Percentiles rank a stretch among this genome's conserved stretches.
Conservation (phyloP, 2,113 vertebrate species). For the Girardinichthys multiradiatus region DNA sequence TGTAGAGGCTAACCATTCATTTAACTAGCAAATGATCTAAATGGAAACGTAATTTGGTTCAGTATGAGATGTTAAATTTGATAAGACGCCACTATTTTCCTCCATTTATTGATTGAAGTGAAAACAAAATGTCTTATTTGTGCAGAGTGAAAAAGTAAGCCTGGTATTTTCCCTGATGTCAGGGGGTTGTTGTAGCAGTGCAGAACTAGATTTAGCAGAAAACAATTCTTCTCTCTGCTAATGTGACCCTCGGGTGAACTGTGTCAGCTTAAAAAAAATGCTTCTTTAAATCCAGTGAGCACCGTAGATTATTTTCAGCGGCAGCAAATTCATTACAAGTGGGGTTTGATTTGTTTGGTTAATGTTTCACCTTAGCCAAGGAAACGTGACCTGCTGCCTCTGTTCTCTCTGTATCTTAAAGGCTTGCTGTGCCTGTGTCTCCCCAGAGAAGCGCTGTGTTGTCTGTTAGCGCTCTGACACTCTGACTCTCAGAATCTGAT, state of each 20-base stretch:
- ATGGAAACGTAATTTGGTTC: conserved; percentile 15
- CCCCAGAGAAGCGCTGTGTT: conserved; percentile 26
- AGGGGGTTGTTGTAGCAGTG: conserved; percentile 43
- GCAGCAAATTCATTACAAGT: conserved; percentile 39
- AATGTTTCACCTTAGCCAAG: conserved; percentile 31
- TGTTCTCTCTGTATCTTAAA: conserved; percentile 28
- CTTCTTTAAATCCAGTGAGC: conserved; percentile 49
- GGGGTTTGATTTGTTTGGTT: conserved; percentile 60
- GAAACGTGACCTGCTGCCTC: conserved; percentile 38
- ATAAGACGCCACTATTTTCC: conserved; percentile 13
- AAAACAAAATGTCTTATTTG: conserved; percentile 38
- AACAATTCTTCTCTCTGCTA: conserved; percentile 55
- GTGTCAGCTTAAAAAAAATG: conserved; percentile 37
- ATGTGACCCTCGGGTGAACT: conserved; percentile 66
- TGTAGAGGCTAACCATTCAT: conserved; percentile 22
- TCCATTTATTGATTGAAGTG: conserved; percentile 28
- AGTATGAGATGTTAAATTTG: conserved; percentile 18
- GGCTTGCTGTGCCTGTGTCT: conserved; percentile 18
- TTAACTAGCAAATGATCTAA: conserved; percentile 30
- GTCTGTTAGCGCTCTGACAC: conserved; percentile 59
- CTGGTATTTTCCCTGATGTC: conserved; percentile 33
- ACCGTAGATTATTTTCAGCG: conserved; percentile 50
- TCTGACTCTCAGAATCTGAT: conserved; percentile 53
- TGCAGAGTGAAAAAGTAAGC: conserved; percentile 24
- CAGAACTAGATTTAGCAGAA: conserved; percentile 60